Evolutionary conservation across 2,797 vertebrate genomes (phyloP).

Genomic region (Echeneis naucrates): DNA sequence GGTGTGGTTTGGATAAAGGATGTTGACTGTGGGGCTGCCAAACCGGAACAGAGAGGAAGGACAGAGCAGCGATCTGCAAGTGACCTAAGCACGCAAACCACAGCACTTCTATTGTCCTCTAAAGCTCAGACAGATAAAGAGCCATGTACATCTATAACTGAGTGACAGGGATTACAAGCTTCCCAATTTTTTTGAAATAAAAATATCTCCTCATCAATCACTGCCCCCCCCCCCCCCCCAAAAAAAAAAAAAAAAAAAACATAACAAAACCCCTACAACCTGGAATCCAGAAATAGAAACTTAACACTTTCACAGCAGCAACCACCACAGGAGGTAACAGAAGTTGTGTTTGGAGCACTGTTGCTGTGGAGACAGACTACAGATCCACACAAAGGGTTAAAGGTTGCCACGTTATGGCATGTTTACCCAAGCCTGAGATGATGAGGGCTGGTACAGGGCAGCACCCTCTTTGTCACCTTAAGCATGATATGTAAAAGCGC

Average conservation of each 20-base stretch:
- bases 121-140: constrained; percentile 70
- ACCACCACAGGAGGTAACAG: constrained; percentile 20
- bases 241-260: neutral
- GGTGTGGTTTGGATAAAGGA: constrained; percentile 76
- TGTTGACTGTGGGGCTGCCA: constrained; percentile 78
- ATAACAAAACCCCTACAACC: too few relatives aligned
- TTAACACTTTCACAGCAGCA: neutral
- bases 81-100: constrained; percentile 82
- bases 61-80: constrained; percentile 74
- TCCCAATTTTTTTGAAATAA: constrained; percentile 49
- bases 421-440: constrained; percentile 51
- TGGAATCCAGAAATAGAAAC: constrained; percentile 10
- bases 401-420: constrained; percentile 59
- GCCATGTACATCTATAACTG: constrained; percentile 49
- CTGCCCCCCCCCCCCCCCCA: too few relatives aligned
- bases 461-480: constrained; percentile 46
- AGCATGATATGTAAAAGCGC: constrained; percentile 59
- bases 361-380: constrained; percentile 58
- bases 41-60: constrained; percentile 80
- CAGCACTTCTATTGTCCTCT: constrained; percentile 71
- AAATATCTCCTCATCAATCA: constrained; percentile 61
- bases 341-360: constrained; percentile 30
- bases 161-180: constrained; percentile 53
- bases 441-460: constrained; percentile 38
- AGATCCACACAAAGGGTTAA: constrained; percentile 64